phyloP scores from a whole-genome alignment of 2,888 invertebrate species.

The Pasiphila rectangulata region DNA sequence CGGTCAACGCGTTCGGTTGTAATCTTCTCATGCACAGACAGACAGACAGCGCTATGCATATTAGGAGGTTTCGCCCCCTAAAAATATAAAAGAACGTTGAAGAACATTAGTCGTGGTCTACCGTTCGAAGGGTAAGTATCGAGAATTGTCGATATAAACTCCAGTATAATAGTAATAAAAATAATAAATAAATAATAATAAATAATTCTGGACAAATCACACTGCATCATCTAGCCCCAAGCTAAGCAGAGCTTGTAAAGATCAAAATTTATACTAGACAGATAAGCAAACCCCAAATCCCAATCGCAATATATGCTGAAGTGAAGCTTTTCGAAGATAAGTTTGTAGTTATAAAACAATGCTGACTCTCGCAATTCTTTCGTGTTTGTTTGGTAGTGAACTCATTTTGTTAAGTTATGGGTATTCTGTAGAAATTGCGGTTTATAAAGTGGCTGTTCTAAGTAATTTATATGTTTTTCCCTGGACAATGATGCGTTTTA shows the following conservation, averaged over 20 bases:
- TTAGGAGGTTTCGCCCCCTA: too few species aligned
- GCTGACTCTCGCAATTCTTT: conserved; percentile 44
- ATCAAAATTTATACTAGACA: conserved; percentile 5
- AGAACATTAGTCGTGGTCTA: too few species aligned
- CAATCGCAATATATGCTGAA: conserved; percentile 3
- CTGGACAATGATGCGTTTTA: conserved; percentile 56
- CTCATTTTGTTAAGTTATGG: conserved; percentile 56
- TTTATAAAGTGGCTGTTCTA: conserved; percentile 51
- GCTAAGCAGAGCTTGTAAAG: neutral
- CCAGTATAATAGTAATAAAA: too few species aligned
- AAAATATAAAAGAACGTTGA: too few species aligned
- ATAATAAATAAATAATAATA: too few species aligned
- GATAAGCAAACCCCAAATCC: conserved; percentile 4
- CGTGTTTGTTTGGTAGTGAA: conserved; percentile 43
- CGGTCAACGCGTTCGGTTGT: too few species aligned
- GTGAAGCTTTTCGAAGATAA: conserved; percentile 6
- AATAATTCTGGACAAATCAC: too few species aligned
- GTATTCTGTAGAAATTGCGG: conserved; percentile 54
- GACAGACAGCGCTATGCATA: too few species aligned
- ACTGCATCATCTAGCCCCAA: too few species aligned
- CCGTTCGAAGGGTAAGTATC: too few species aligned
- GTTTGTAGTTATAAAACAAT: conserved; percentile 37
- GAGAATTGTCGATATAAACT: too few species aligned
- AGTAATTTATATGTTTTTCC: conserved; percentile 69
- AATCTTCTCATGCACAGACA: too few species aligned